These are phyloP conservation scores for Alexandromys oeconomus DNA, from an alignment of 2,797 vertebrate genomes.

Conservation along the genomic window DNA sequence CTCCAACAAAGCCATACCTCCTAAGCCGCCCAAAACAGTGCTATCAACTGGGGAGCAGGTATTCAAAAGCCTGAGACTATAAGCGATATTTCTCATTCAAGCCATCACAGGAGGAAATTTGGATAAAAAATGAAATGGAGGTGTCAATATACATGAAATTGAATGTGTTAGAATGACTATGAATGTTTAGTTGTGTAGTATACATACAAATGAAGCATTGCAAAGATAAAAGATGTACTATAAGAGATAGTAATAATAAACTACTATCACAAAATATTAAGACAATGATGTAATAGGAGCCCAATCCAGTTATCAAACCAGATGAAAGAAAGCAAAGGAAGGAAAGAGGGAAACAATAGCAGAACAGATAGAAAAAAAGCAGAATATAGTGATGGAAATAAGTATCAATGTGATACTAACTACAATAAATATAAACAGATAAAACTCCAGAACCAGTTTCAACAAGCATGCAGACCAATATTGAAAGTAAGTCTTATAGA, in stretches of 20 bases:
- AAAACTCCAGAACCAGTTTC: neutral
- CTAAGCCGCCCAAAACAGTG: neutral
- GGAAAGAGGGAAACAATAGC: neutral
- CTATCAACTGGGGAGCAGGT: neutral
- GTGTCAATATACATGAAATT: neutral
- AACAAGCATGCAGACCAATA: neutral
- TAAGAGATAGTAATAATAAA: neutral
- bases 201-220: neutral
- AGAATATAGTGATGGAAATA: neutral
- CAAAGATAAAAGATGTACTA: neutral
- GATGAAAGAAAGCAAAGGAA: neutral
- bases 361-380: neutral
- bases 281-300: neutral
- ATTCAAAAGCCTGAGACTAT: neutral
- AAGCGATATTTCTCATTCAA: neutral
- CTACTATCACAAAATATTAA: neutral
- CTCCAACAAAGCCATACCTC: neutral
- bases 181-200: neutral
- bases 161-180: neutral
- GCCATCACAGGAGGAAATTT: neutral
- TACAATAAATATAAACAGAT: slow-evolving; percentile 10
- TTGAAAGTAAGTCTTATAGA: neutral
- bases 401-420: neutral
- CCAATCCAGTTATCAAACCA: neutral
- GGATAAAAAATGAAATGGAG: neutral